Evolutionary conservation across 2,888 invertebrate species (phyloP).

Genomic region (Tupiocoris notatus): DNA sequence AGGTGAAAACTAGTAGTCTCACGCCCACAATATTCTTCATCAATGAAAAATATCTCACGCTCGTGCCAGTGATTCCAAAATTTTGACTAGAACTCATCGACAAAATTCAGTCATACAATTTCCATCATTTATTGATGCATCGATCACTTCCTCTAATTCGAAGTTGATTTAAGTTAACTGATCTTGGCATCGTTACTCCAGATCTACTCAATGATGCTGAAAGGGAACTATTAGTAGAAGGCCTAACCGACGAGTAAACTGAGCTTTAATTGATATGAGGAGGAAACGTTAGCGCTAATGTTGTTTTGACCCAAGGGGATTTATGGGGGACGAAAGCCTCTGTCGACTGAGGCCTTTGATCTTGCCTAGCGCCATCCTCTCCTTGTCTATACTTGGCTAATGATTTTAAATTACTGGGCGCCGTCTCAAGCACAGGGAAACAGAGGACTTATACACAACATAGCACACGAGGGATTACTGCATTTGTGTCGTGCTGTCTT

Average conservation of each 20-base stretch:
- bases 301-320: conserved; percentile 38
- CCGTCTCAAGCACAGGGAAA: not conserved
- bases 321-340: conserved; percentile 31
- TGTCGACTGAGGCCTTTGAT: conserved; percentile 16
- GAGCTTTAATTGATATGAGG: conserved; percentile 40
- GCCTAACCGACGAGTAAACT: conserved; percentile 19
- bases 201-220: conserved; percentile 29
- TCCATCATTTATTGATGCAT: too few relatives aligned
- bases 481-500: not conserved
- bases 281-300: conserved; percentile 38
- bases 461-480: not conserved
- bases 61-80: too few relatives aligned
- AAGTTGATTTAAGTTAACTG: not conserved
- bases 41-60: too few relatives aligned
- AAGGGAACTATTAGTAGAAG: conserved; percentile 20
- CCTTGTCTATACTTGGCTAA: conserved; percentile 20
- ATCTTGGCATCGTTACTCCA: not conserved
- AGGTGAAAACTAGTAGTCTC: too few relatives aligned
- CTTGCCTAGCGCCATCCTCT: conserved; percentile 13
- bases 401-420: conserved; percentile 31
- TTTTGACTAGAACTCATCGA: too few relatives aligned
- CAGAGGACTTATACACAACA: not conserved
- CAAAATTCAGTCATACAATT: too few relatives aligned
- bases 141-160: not conserved
- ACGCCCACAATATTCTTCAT: too few relatives aligned